Percentiles rank a stretch among this genome's conserved stretches.
Evolutionary conservation across 2,888 invertebrate species (phyloP).

Genomic region (Clistopyga incitator): DNA sequence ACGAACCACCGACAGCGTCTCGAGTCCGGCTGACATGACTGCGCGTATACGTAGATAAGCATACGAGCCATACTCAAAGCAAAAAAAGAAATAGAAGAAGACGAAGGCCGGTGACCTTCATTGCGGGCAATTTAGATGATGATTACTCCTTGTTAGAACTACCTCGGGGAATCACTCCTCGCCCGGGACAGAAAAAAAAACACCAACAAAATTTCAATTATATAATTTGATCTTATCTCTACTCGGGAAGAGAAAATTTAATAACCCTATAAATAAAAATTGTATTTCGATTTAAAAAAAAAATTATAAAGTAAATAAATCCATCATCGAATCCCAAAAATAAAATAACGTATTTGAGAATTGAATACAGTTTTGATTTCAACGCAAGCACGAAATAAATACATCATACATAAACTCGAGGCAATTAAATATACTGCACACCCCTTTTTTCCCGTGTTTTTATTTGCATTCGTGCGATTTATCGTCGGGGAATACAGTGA

Average conservation of each 20-base stretch:
- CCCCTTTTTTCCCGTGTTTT: not conserved
- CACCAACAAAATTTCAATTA: constrained; percentile 5
- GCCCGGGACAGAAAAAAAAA: constrained; percentile 28
- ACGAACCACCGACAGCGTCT: constrained; percentile 39
- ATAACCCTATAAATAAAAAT: not conserved
- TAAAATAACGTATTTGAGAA: not conserved
- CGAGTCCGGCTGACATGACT: constrained; percentile 9
- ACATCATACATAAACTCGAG: not conserved
- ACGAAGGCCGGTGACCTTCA: constrained; percentile 59
- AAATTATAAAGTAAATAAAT: too few species aligned
- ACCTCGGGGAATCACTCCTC: constrained; percentile 43
- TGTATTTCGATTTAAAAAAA: not conserved
- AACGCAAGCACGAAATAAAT: not conserved
- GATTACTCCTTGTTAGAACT: constrained; percentile 64
- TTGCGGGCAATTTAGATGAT: constrained; percentile 63
- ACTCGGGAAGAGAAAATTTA: not conserved
- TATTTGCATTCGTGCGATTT: constrained; percentile 26
- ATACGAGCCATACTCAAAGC: constrained; percentile 6
- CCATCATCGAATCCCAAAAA: not conserved
- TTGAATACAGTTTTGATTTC: too few species aligned
- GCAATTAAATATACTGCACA: constrained; percentile 1
- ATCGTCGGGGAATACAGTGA: constrained; percentile 19
- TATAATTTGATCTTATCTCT: not conserved
- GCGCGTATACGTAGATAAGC: constrained; percentile 17
- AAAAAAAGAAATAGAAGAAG: constrained; percentile 39